Conservation (phyloP, 2,888 invertebrate species). For the Lymantria monacha region DNA sequence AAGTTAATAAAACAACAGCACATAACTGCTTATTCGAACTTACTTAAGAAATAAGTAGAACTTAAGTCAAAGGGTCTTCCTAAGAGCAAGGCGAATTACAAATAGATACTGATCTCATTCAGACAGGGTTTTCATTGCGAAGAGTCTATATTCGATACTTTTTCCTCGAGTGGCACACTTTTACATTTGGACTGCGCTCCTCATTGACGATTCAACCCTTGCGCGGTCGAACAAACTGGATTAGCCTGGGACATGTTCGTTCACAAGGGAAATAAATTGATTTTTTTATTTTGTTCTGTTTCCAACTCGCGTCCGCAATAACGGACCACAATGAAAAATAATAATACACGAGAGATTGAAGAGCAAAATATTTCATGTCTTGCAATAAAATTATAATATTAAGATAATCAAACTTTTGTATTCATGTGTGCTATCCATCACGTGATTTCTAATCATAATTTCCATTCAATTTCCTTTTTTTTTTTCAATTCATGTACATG, state of each 20-base stretch:
- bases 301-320: constrained; percentile 66
- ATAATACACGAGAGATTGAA: constrained; percentile 60
- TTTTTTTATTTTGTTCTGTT: constrained; percentile 70
- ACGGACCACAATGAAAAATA: constrained; percentile 70
- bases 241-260: constrained; percentile 76
- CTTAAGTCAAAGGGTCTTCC: constrained; percentile 32
- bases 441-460: neutral
- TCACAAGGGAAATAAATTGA: constrained; percentile 78
- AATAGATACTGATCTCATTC: constrained; percentile 59
- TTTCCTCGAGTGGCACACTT: constrained; percentile 64
- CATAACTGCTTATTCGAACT: constrained; percentile 10
- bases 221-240: constrained; percentile 79
- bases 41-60: constrained; percentile 26
- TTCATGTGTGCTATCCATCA: neutral
- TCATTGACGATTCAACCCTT: constrained; percentile 81
- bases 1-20: neutral
- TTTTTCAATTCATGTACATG: too few relatives aligned
- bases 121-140: constrained; percentile 60
- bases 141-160: constrained; percentile 69
- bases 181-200: constrained; percentile 71
- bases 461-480: neutral
- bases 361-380: constrained; percentile 46
- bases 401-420: neutral
- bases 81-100: constrained; percentile 50
- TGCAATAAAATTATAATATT: constrained; percentile 28